phyloP scores from a whole-genome alignment of 2,888 invertebrate species.

The Agrochola macilenta region DNA sequence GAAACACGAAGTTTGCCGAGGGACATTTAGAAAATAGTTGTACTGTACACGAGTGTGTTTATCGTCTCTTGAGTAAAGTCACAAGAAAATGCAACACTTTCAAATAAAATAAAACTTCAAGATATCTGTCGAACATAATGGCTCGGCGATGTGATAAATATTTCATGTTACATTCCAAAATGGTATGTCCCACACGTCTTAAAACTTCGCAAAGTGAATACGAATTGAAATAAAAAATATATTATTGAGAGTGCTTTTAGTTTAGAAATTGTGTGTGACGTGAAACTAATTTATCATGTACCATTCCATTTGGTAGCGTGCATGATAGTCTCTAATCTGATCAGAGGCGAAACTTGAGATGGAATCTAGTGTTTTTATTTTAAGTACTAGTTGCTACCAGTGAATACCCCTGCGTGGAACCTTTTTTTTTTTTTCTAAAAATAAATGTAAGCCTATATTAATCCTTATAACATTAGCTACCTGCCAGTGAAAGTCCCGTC shows the following conservation, averaged over 20 bases:
- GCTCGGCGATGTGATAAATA: constrained; percentile 34
- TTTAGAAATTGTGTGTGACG: constrained; percentile 33
- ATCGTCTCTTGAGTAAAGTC: not conserved
- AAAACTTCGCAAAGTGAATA: constrained; percentile 20
- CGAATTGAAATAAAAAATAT: constrained; percentile 20
- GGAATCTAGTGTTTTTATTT: not conserved
- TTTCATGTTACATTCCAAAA: constrained; percentile 32
- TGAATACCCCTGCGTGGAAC: no score
- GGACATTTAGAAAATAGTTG: no score
- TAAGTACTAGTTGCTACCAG: not conserved
- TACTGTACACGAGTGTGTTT: not conserved
- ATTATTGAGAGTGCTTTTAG: constrained; percentile 30
- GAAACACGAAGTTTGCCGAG: no score
- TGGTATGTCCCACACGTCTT: constrained; percentile 26
- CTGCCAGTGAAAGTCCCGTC: not conserved
- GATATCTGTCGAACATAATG: constrained; percentile 22
- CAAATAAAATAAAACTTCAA: constrained; percentile 28
- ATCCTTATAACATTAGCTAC: not conserved
- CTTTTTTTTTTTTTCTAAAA: not conserved
- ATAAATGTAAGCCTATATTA: no score
- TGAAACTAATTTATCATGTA: constrained; percentile 42
- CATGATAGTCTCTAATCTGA: constrained; percentile 12
- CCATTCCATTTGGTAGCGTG: not conserved
- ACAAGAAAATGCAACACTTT: constrained; percentile 27
- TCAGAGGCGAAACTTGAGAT: constrained; percentile 2